Evolutionary conservation across 2,113 vertebrate genomes (phyloP).

Genomic region (Arvicanthis niloticus): DNA sequence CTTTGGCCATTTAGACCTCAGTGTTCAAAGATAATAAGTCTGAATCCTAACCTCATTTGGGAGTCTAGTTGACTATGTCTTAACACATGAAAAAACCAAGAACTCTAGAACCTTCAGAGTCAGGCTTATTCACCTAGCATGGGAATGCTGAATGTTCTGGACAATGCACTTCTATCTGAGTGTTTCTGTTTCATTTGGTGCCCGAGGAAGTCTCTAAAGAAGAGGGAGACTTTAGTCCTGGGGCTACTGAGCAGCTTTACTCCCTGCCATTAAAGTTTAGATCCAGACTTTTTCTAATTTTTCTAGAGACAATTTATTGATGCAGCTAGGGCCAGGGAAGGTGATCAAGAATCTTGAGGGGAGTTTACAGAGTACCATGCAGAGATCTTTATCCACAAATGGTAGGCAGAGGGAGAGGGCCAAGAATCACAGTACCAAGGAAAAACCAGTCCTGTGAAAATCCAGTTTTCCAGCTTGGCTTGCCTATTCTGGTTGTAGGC

Average conservation of each 20-base stretch:
- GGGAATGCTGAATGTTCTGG: background rate
- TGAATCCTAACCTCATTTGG: background rate
- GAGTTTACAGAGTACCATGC: background rate
- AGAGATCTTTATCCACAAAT: slow-evolving; percentile 42
- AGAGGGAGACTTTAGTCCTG: background rate
- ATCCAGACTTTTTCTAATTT: background rate
- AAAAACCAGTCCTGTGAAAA: background rate
- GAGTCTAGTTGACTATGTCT: background rate
- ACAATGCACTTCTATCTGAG: background rate
- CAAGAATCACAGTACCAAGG: background rate
- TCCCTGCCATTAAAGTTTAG: background rate
- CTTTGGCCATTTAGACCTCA: slow-evolving; percentile 29
- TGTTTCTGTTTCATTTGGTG: background rate
- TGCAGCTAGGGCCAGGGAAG: background rate
- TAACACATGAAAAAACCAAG: background rate
- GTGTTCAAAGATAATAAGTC: background rate
- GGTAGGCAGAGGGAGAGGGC: background rate
- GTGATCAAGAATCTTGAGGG: background rate
- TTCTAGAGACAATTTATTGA: background rate
- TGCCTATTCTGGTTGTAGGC: background rate
- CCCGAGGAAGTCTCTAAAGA: background rate
- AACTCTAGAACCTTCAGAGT: background rate
- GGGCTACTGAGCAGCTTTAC: background rate
- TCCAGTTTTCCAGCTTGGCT: background rate
- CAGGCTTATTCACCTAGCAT: slow-evolving; percentile 9